phyloP scores from a whole-genome alignment of 1,140 invertebrate genomes.

The Bombus soroeensis region DNA sequence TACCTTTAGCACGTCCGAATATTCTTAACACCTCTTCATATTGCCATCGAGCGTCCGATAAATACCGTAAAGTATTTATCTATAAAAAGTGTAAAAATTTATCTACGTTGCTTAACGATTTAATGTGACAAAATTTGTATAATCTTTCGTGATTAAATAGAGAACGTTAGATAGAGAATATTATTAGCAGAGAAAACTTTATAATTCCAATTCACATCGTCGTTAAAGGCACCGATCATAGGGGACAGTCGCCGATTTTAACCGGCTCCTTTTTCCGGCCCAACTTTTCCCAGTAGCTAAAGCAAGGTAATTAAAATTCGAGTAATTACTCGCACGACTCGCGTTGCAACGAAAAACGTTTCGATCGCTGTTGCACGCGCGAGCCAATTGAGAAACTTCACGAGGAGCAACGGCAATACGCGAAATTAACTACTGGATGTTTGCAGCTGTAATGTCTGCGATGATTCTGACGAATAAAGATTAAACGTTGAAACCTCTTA shows the following conservation, averaged over 20 bases:
- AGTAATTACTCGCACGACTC: neutral
- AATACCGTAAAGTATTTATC: neutral
- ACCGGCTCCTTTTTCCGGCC: neutral
- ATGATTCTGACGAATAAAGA: neutral
- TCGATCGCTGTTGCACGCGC: neutral
- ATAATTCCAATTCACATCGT: neutral
- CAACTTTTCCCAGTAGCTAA: no score
- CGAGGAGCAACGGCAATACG: no score
- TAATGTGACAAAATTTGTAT: neutral
- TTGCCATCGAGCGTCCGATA: neutral
- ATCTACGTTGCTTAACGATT: neutral
- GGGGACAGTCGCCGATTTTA: neutral
- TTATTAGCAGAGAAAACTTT: neutral
- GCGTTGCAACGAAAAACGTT: neutral
- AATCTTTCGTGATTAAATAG: neutral
- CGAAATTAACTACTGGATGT: neutral
- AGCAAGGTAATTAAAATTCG: constrained; percentile 7
- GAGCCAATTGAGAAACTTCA: neutral
- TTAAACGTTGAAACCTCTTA: no score
- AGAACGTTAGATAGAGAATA: no score
- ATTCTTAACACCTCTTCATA: neutral
- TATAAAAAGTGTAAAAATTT: neutral
- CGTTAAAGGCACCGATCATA: neutral
- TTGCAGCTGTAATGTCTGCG: neutral
- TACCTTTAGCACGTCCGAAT: neutral